Conservation (phyloP, 2,888 invertebrate genomes). For the Agrochola circellaris region DNA sequence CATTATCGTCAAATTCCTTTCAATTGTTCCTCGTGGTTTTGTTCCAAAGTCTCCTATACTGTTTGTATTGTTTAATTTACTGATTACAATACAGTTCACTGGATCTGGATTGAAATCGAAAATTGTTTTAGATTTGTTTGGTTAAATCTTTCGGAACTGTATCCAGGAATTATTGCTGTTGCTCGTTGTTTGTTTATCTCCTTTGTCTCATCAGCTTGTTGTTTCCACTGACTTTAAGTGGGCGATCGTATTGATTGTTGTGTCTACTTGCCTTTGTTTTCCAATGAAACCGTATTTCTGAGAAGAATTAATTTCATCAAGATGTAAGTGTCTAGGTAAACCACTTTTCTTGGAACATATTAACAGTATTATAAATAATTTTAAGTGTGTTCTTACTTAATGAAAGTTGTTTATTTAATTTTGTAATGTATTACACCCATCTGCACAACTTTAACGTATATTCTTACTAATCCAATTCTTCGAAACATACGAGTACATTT, state of each 20-base stretch:
- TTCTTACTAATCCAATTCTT: background rate
- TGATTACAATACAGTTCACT: constrained; percentile 66
- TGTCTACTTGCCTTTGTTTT: constrained; percentile 9
- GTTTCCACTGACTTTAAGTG: constrained; percentile 17
- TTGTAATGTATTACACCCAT: background rate
- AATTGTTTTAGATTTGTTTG: constrained; percentile 69
- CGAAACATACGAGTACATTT: background rate
- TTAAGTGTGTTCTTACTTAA: background rate
- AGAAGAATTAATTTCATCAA: background rate
- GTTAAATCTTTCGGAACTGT: constrained; percentile 63
- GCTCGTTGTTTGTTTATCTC: constrained; percentile 54
- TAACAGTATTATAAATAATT: background rate
- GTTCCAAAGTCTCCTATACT: constrained; percentile 54
- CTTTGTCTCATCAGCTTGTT: constrained; percentile 45
- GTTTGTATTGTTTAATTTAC: constrained; percentile 69
- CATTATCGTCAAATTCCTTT: constrained; percentile 66
- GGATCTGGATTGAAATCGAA: constrained; percentile 66
- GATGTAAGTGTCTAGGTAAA: background rate
- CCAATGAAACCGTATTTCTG: background rate
- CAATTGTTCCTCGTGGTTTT: constrained; percentile 63
- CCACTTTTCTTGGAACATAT: background rate
- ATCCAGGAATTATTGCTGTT: constrained; percentile 63
- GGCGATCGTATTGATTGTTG: constrained; percentile 14
- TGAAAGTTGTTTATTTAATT: too few species aligned
- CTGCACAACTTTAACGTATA: background rate